Evolutionary conservation across 2,797 vertebrate species (phyloP), one percentile per base, ranked within the genome.

Genomic region (Platyrinchus mystaceus): DNA sequence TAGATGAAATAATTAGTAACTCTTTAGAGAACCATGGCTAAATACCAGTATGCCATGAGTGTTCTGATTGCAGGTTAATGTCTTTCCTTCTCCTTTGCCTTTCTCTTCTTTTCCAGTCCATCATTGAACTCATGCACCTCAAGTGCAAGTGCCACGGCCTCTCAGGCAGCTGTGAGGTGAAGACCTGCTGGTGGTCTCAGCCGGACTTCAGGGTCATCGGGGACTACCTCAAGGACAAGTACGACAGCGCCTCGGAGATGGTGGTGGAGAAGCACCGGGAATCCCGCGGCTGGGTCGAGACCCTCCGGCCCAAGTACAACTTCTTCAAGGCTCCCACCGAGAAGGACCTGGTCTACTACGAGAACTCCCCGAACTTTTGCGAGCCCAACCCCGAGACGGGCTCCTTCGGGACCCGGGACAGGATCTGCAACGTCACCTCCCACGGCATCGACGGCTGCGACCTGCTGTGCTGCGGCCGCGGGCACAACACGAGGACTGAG

Each of bases 161-260:
- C 70, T 99, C 99, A 0, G 99, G 99, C 58, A 99, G 99, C 98
- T 99, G 99, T 1, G 99, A 99, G 94, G 99, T 99, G 80, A 99
- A 99, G 97, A 99, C 99, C 1, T 99, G 99, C 97, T 99, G 99
- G 99, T 99, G 99, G 98, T 99, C 99, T 26, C 99, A 99, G 97
- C 99, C 99, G 0, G 99, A 99, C 93, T 99, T 99, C 97, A 97
- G 99, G 67, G 98, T 98, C 69, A 98, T 99, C 2, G 99, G 99
- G 1, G 99, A 99, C 98, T 99, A 99, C 98, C 99, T 99, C 97
- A 99, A 99, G 97, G 99, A 99, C 97, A 99, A 99, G 96, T 99
- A 99, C 2, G 99, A 99, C 97, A 99, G 99, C 13, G 99, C 99
- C 10, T 99, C 99, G 0, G 99, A 99, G 96, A 99, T 99, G 99